Evolutionary conservation across 2,888 invertebrate species (phyloP).

Genomic region (Tenodera sinensis): DNA sequence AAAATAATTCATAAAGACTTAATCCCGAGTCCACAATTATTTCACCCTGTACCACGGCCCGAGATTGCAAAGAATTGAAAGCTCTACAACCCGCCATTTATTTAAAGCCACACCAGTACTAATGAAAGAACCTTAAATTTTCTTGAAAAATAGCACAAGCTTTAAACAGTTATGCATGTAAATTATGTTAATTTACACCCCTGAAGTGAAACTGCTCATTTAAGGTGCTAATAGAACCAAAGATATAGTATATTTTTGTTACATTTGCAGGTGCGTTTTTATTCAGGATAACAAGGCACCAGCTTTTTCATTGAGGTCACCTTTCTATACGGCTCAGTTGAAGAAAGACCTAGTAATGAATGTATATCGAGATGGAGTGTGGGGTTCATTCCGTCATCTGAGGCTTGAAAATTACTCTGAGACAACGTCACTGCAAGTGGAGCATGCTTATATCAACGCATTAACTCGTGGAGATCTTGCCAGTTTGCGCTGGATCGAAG

Average conservation of each 20-base stretch:
- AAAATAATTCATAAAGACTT: too few species aligned
- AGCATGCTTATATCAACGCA: slow-evolving; percentile 94
- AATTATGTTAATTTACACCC: too few species aligned
- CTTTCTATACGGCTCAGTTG: slow-evolving; percentile 61
- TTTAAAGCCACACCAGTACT: too few species aligned
- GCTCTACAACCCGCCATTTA: too few species aligned
- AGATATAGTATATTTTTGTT: background rate
- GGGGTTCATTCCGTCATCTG: slow-evolving; percentile 87
- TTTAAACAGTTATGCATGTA: too few species aligned
- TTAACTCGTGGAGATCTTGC: slow-evolving; percentile 89
- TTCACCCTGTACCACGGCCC: too few species aligned
- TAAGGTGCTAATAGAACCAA: too few species aligned
- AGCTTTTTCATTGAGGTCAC: slow-evolving; percentile 55
- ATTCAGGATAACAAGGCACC: slow-evolving; percentile 59
- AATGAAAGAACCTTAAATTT: too few species aligned
- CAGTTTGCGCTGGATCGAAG: slow-evolving; percentile 90
- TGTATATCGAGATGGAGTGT: slow-evolving; percentile 72
- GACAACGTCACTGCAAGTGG: slow-evolving; percentile 49
- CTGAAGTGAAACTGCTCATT: too few species aligned
- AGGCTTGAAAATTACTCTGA: slow-evolving; percentile 51
- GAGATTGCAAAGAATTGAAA: too few species aligned
- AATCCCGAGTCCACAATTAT: too few species aligned
- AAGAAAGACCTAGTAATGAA: slow-evolving; percentile 80
- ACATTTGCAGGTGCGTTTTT: slow-evolving; percentile 51
- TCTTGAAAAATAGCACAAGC: too few species aligned